A percentile compares a stretch with the other conserved stretches of the same genome.
Evolutionary conservation across 2,888 invertebrate genomes (phyloP).

Genomic region (Melitaea athalia): DNA sequence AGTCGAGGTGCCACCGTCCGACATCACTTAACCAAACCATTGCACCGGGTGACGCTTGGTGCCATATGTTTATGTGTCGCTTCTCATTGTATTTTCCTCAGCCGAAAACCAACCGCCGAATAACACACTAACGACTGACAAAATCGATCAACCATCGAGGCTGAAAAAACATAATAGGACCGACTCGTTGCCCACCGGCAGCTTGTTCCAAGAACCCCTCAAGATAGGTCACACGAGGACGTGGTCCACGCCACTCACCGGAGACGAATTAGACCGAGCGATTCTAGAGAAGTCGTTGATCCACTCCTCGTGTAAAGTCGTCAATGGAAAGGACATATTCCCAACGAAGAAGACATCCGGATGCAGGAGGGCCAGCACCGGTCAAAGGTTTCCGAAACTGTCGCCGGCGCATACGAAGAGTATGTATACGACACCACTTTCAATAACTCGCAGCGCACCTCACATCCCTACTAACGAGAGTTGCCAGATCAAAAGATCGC

Average conservation of each 20-base stretch:
- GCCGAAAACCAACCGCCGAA: constrained; percentile 72
- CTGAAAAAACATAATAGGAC: constrained; percentile 71
- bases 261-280: constrained; percentile 71
- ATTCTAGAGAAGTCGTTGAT: constrained; percentile 60
- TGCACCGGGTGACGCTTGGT: constrained; percentile 70
- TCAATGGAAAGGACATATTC: constrained; percentile 60
- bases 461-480: constrained; percentile 36
- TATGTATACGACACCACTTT: constrained; percentile 61
- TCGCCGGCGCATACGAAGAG: constrained; percentile 77
- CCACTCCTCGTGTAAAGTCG: constrained; percentile 64
- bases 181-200: constrained; percentile 70
- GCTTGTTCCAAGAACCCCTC: constrained; percentile 65
- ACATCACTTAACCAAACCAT: constrained; percentile 45
- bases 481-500: constrained; percentile 21
- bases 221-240: constrained; percentile 85
- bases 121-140: constrained; percentile 74
- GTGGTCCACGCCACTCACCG: constrained; percentile 86
- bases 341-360: constrained; percentile 60
- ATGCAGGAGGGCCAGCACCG: constrained; percentile 73
- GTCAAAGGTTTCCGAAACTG: constrained; percentile 70
- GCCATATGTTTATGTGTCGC: constrained; percentile 75
- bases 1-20: constrained; percentile 41
- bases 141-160: constrained; percentile 54
- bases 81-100: constrained; percentile 73
- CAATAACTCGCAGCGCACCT: constrained; percentile 40